Percentiles rank a stretch among this genome's conserved stretches.
Evolutionary conservation across 2,888 invertebrate genomes (phyloP).

Genomic region (Clunio marinus): DNA sequence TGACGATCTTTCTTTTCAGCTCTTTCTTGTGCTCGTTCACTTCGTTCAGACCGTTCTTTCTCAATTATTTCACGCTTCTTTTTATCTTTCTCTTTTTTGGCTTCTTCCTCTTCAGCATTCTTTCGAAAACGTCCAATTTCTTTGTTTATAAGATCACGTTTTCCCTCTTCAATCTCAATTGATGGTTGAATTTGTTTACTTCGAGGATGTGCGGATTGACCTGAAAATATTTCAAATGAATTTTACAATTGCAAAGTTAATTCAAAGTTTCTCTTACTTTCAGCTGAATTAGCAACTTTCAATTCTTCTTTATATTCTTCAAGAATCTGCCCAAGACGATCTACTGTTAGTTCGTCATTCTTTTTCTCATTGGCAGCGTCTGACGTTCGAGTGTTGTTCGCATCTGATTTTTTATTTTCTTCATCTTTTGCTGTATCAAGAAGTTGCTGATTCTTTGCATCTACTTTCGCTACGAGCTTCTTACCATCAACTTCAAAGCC

Average conservation of each 20-base stretch:
- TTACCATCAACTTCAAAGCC: constrained; percentile 90
- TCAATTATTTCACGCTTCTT: constrained; percentile 48
- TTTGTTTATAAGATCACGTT: constrained; percentile 89
- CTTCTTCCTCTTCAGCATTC: constrained; percentile 59
- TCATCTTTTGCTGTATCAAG: constrained; percentile 89
- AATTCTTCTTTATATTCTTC: constrained; percentile 77
- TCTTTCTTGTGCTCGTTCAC: constrained; percentile 44
- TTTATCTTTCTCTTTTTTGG: constrained; percentile 54
- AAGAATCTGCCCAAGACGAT: constrained; percentile 74
- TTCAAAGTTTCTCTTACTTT: not conserved
- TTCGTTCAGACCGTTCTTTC: constrained; percentile 45
- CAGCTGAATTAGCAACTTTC: constrained; percentile 46
- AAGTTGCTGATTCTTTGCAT: constrained; percentile 92
- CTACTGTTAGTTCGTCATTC: constrained; percentile 69
- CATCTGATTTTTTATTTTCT: constrained; percentile 58
- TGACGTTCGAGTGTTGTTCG: constrained; percentile 55
- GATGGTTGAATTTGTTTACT: constrained; percentile 58
- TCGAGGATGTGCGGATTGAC: constrained; percentile 39
- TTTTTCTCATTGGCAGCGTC: constrained; percentile 73
- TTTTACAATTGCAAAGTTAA: not conserved
- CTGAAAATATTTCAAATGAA: constrained; percentile 22
- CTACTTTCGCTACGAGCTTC: constrained; percentile 91
- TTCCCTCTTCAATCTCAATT: constrained; percentile 92
- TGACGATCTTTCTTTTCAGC: constrained; percentile 50
- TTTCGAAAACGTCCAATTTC: constrained; percentile 98